phyloP scores from a whole-genome alignment of 2,797 vertebrate species.

The Discoglossus pictus region DNA sequence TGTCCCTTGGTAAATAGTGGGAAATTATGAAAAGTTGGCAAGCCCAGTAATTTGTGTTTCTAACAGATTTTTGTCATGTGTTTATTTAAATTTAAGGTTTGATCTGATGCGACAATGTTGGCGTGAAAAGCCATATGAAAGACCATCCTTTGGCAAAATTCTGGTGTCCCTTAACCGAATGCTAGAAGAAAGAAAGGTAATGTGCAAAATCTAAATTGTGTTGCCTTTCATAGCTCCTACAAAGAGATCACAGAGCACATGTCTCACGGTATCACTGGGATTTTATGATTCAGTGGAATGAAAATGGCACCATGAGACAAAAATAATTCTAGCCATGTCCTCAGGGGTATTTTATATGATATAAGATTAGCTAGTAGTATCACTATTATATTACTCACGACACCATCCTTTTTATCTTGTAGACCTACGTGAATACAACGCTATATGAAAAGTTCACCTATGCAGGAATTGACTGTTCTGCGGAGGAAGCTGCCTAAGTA shows the following conservation, averaged over 20 bases:
- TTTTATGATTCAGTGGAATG: no score
- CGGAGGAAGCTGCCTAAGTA: constrained; percentile 82
- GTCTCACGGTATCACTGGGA: no score
- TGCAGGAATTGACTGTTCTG: constrained; percentile 84
- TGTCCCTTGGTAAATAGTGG: no score
- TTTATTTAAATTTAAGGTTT: constrained; percentile 67
- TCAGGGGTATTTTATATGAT: no score
- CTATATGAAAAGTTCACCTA: constrained; percentile 88
- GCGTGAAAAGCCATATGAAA: constrained; percentile 85
- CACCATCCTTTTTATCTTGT: constrained; percentile 5
- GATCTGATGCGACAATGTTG: constrained; percentile 86
- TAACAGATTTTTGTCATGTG: not conserved
- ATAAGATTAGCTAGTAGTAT: no score
- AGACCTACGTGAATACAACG: constrained; percentile 88
- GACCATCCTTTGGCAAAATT: constrained; percentile 84
- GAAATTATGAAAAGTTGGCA: no score
- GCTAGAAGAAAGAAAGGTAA: constrained; percentile 87
- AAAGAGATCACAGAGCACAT: not conserved
- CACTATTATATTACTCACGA: not conserved
- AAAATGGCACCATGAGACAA: no score
- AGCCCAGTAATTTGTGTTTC: not conserved
- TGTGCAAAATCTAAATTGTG: no score
- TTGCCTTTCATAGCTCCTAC: not conserved
- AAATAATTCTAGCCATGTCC: no score
- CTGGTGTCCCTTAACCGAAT: constrained; percentile 81